Evolutionary conservation across 2,888 invertebrate genomes (phyloP), one percentile per base, ranked within the genome.

Genomic region (Endomychus coccineus): DNA sequence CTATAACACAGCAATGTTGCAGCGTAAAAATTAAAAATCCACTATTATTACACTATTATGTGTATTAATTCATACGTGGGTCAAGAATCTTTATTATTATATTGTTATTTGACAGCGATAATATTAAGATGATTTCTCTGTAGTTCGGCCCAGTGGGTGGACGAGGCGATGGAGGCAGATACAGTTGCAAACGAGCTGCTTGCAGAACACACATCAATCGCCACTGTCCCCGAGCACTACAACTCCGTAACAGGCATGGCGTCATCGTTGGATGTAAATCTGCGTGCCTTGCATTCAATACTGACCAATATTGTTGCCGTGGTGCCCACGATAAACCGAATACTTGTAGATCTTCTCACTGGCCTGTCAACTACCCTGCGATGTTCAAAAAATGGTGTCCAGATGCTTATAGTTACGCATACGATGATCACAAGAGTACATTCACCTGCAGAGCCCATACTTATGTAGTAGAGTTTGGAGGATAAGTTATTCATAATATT

Each of bases 381-480:
- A 59, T 59, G 33, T 70, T 71, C 56, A 72, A 71, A 48, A 39
- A 50, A 0, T 53, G 59, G 7, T 73, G 73, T 48, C 72, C 73
- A 3, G 65, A 67, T 37, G 71, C 71, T 6, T 72, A 72, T 56
- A 68, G 68, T 37, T 73, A 72, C 45, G 70, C 71, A n/a, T 72
- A 71, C 45, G 73, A 73, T 54, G 71, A 73, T 44, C 47, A 56
- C 16, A 63, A 66, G 29, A 69, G 68, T 47, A 67, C 68, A 1
- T 71, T 68, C 49, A 69, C 68, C 22, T 73, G 73, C 33, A 41
- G 34, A 15, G 44, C 52, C 11, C 40, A 42, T 7, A 37, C 39
- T 2, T 56, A 56, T 34, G 34, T 27, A 6, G 47, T 55, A 16
- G 43, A 43, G 3, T 50, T 56, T 43, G 52, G 50, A 28, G 48